Conservation (phyloP, 2,113 vertebrate genomes). For the Ifrita kowaldi region DNA sequence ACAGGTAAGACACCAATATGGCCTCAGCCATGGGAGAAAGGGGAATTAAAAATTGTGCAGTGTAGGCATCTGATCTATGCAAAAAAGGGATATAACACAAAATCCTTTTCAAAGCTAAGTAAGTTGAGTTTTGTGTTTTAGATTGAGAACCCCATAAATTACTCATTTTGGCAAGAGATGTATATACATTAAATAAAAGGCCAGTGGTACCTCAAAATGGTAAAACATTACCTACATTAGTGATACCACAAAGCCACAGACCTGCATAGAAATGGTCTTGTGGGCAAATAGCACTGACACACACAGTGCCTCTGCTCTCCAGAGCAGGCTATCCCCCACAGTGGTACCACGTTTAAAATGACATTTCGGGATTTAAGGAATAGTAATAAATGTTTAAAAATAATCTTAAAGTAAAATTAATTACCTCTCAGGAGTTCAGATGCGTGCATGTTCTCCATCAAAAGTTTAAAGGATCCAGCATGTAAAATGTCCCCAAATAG, state of each 20-base stretch:
- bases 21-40: background rate
- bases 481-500: background rate
- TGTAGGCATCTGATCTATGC: background rate
- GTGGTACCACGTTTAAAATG: background rate
- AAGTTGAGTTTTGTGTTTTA: background rate
- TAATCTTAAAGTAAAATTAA: background rate
- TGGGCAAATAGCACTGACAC: background rate
- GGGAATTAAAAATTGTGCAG: background rate
- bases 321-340: too few relatives aligned
- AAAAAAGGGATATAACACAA: background rate
- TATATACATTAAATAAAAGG: background rate
- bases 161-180: background rate
- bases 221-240: background rate
- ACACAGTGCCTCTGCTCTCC: background rate
- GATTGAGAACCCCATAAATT: background rate
- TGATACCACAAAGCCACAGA: background rate
- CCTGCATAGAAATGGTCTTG: background rate
- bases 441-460: background rate
- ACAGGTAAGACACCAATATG: background rate
- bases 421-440: background rate
- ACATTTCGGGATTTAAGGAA: background rate
- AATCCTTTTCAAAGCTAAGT: background rate
- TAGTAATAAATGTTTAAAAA: background rate
- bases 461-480: background rate
- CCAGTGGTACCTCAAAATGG: background rate